These are phyloP conservation scores for Zhuqinia jingwanae DNA, from an alignment of 2,888 invertebrate genomes.

Conservation along the genomic window DNA sequence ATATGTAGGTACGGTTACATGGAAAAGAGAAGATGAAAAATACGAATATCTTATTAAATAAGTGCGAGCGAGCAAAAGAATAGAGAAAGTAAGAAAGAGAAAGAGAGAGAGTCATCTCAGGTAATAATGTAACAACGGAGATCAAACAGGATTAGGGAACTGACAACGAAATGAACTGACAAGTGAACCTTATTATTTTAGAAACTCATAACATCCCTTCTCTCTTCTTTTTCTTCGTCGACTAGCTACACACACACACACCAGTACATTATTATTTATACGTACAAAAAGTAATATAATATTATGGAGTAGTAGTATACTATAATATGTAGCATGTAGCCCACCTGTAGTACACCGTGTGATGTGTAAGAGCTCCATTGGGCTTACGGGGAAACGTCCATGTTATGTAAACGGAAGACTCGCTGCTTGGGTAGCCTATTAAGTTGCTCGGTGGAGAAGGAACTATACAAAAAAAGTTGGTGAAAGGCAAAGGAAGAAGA, in stretches of 20 bases:
- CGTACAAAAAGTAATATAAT: too few relatives aligned
- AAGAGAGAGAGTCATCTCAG: constrained; percentile 51
- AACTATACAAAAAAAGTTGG: constrained; percentile 67
- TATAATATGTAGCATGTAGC: constrained; percentile 20
- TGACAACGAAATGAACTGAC: constrained; percentile 71
- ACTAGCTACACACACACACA: neutral
- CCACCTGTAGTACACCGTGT: constrained; percentile 78
- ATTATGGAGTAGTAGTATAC: neutral
- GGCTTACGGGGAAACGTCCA: constrained; percentile 76
- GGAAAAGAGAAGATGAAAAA: neutral
- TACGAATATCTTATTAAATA: constrained; percentile 49
- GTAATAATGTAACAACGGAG: constrained; percentile 68
- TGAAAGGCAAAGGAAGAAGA: constrained; percentile 39
- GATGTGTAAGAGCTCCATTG: constrained; percentile 77
- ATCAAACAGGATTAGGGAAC: constrained; percentile 68
- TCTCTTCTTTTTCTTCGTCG: neutral
- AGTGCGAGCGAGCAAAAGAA: neutral
- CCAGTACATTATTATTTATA: too few relatives aligned
- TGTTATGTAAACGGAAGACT: constrained; percentile 77
- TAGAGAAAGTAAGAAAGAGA: constrained; percentile 38
- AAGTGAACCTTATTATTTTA: constrained; percentile 69
- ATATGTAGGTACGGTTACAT: neutral
- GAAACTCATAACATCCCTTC: constrained; percentile 39
- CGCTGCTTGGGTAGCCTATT: constrained; percentile 76
- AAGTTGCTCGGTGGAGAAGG: constrained; percentile 77